Evolutionary conservation across 1,140 invertebrate genomes (phyloP).

Genomic region (Caenorhabditis latens): DNA sequence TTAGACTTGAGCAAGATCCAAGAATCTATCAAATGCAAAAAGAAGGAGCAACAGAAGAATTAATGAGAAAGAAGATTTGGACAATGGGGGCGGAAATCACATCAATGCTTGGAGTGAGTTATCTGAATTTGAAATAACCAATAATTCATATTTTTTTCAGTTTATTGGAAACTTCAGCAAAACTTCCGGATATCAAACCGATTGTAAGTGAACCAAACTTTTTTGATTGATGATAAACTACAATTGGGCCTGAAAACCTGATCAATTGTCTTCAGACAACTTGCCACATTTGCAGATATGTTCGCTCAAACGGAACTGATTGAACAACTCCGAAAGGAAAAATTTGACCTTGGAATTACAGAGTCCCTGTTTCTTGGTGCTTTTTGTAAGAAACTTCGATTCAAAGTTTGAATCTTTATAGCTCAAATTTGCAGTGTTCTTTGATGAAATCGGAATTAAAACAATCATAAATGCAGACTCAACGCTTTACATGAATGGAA

Average conservation of each 20-base stretch:
- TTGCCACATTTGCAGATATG: not conserved
- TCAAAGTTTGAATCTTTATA: not conserved
- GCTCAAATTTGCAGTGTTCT: not conserved
- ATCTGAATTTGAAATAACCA: not conserved
- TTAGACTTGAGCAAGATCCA: slow-evolving; percentile 17
- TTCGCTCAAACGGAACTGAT: slow-evolving; percentile 19
- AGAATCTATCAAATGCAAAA: slow-evolving; percentile 40
- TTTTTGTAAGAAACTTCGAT: not conserved
- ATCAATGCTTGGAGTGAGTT: slow-evolving; percentile 22
- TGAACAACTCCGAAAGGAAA: not conserved
- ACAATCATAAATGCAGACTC: slow-evolving; percentile 34
- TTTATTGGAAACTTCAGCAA: slow-evolving; percentile 43
- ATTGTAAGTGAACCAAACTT: not conserved
- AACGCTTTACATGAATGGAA: slow-evolving; percentile 8
- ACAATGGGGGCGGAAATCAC: slow-evolving; percentile 1
- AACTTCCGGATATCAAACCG: not conserved
- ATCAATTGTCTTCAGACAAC: not conserved
- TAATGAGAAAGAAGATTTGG: slow-evolving; percentile 32
- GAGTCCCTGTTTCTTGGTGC: not conserved
- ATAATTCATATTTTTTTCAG: not conserved
- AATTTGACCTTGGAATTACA: slow-evolving; percentile 14
- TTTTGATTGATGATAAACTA: not conserved
- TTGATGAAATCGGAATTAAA: slow-evolving; percentile 53
- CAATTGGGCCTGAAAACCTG: not conserved
- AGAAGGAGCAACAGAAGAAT: slow-evolving; percentile 34